Percentiles rank a stretch among this genome's conserved stretches.
These are phyloP conservation scores for Pollachius pollachius DNA, from an alignment of 2,113 vertebrate species.

Conservation along the genomic window DNA sequence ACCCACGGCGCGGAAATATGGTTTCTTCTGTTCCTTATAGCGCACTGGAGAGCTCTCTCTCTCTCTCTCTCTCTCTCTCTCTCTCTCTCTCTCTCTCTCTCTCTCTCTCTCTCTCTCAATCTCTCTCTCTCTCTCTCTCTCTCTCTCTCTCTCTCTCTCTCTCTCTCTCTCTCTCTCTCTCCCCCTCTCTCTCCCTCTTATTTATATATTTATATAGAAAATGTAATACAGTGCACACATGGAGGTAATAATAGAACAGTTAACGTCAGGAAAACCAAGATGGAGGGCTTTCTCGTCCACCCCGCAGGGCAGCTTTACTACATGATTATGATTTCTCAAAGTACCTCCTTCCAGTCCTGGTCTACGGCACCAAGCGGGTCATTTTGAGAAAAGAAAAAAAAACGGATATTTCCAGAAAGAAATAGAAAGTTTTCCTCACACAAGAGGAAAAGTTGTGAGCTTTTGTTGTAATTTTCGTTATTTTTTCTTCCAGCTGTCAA, in stretches of 20 bases:
- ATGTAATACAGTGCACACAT: slow-evolving; percentile 45
- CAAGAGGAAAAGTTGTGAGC: slow-evolving; percentile 21
- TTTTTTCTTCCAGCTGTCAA: slow-evolving; percentile 29
- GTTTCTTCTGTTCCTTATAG: too few relatives aligned
- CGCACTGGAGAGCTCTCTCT: too few relatives aligned
- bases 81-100: too few relatives aligned
- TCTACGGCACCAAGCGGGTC: slow-evolving; percentile 36
- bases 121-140: too few relatives aligned
- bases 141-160: too few relatives aligned
- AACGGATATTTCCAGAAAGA: too few relatives aligned
- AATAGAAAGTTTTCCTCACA: slow-evolving; percentile 27
- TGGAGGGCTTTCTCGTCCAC: slow-evolving; percentile 27
- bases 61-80: too few relatives aligned
- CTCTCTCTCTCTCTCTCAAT: too few relatives aligned
- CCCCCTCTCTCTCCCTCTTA: slow-evolving; percentile 9
- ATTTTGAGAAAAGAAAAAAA: slow-evolving; percentile 27
- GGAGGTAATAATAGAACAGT: slow-evolving; percentile 59
- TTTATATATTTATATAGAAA: slow-evolving; percentile 18
- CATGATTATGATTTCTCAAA: slow-evolving; percentile 52
- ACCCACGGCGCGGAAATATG: too few relatives aligned
- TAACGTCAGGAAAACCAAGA: slow-evolving; percentile 54
- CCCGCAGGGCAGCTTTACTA: slow-evolving; percentile 30
- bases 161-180: too few relatives aligned
- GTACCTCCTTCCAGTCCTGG: slow-evolving; percentile 35
- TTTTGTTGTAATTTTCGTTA: slow-evolving; percentile 6